Conservation (phyloP, 2,888 invertebrate genomes). For the Dusona sp. region DNA sequence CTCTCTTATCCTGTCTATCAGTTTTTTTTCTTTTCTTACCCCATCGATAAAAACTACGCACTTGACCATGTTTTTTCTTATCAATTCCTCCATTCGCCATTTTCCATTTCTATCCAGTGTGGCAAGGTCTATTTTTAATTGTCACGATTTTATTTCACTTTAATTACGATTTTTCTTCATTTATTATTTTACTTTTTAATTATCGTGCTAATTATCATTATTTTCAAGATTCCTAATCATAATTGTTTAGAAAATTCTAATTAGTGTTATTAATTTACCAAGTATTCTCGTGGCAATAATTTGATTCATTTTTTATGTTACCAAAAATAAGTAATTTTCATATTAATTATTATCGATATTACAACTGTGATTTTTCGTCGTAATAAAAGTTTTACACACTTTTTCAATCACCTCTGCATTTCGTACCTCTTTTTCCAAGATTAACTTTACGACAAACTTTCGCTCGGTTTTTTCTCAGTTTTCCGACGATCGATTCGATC, state of each 20-base stretch:
- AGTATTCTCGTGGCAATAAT: no score
- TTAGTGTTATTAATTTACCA: no score
- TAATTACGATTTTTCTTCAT: neutral
- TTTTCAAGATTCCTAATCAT: no score
- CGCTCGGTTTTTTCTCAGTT: neutral
- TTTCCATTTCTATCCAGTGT: neutral
- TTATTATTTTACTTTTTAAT: neutral
- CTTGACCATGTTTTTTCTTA: neutral
- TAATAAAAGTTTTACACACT: neutral
- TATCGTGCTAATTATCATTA: neutral
- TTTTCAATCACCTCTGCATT: neutral
- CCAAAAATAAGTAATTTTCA: neutral
- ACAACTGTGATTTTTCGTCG: no score
- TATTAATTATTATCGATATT: neutral
- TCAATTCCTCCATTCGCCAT: neutral
- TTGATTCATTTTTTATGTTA: no score
- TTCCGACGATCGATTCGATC: neutral
- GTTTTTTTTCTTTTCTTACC: neutral
- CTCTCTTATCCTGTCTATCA: constrained; percentile 44
- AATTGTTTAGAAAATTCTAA: no score
- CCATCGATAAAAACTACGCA: neutral
- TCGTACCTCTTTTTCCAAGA: neutral
- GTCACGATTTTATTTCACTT: neutral
- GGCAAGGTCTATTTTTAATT: neutral
- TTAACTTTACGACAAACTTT: constrained; percentile 7